Conservation (phyloP, 2,113 vertebrate species). For the Xiphophorus maculatus region DNA sequence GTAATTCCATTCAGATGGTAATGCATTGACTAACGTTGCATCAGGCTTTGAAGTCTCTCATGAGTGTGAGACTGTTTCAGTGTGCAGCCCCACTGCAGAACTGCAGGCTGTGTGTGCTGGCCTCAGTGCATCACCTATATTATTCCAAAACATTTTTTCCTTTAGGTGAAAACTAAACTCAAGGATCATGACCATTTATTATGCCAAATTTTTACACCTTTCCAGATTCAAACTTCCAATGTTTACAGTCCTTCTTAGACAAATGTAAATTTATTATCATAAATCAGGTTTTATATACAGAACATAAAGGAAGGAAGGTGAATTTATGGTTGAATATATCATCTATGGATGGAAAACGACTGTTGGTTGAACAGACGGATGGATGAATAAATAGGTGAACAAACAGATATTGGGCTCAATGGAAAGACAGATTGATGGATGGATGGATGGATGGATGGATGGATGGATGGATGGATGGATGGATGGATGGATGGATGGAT, state of each 20-base stretch:
- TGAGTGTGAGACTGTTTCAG: slow-evolving; percentile 26
- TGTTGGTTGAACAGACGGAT: neutral
- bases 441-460: too few species aligned
- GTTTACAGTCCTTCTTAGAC: neutral
- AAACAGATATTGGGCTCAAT: neutral
- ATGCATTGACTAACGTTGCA: slow-evolving; percentile 44
- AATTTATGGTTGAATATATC: neutral
- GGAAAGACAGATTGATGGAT: too few species aligned
- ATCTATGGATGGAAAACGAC: neutral
- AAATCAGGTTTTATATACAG: too few species aligned
- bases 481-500: too few species aligned
- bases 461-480: too few species aligned
- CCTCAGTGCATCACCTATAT: slow-evolving; percentile 24
- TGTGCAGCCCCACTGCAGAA: slow-evolving; percentile 22
- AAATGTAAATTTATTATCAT: neutral
- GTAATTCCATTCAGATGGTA: slow-evolving; percentile 16
- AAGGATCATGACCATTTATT: neutral
- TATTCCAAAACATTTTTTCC: neutral
- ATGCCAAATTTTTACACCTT: neutral
- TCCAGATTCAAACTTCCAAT: neutral
- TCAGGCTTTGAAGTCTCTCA: slow-evolving; percentile 59
- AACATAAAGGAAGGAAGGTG: neutral
- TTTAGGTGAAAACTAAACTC: slow-evolving; percentile 28
- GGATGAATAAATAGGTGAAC: neutral
- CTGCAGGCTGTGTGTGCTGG: slow-evolving; percentile 37